Percentiles rank a stretch among this genome's conserved stretches.
Conservation (phyloP, 2,113 vertebrate genomes). For the Geococcyx californianus region DNA sequence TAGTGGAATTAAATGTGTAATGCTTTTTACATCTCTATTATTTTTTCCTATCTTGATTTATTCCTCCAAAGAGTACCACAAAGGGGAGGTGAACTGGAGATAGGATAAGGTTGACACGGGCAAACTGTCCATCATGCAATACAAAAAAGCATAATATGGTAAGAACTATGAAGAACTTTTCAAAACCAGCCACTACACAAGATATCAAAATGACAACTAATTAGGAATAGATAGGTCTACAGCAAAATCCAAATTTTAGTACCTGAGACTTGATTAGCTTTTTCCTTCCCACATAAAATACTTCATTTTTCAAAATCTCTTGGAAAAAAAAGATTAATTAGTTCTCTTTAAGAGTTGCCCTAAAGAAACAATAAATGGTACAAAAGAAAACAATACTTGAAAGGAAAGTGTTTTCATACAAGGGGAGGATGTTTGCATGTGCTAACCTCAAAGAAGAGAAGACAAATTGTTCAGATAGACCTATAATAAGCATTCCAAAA, state of each 20-base stretch:
- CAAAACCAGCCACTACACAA: not conserved
- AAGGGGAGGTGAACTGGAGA: not conserved
- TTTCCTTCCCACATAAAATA: not conserved
- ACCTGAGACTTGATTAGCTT: not conserved
- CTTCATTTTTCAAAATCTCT: not conserved
- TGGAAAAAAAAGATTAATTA: not conserved
- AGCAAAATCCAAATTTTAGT: not conserved
- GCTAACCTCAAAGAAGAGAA: not conserved
- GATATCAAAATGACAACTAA: not conserved
- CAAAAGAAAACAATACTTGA: not conserved
- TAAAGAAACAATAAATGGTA: not conserved
- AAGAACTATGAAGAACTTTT: not conserved
- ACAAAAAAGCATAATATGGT: not conserved
- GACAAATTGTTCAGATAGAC: not conserved
- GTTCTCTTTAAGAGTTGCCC: not conserved
- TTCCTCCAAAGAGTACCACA: not conserved
- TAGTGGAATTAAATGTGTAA: not conserved
- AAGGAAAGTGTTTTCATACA: not conserved
- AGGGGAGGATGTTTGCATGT: not conserved
- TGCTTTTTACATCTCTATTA: not conserved
- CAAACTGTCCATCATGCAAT: not conserved
- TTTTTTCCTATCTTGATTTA: not conserved
- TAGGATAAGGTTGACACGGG: not conserved
- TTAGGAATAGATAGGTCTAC: not conserved
- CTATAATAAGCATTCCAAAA: not conserved